Conservation (phyloP, 2,888 invertebrate genomes). For the Coronaproctus castanopsis region DNA sequence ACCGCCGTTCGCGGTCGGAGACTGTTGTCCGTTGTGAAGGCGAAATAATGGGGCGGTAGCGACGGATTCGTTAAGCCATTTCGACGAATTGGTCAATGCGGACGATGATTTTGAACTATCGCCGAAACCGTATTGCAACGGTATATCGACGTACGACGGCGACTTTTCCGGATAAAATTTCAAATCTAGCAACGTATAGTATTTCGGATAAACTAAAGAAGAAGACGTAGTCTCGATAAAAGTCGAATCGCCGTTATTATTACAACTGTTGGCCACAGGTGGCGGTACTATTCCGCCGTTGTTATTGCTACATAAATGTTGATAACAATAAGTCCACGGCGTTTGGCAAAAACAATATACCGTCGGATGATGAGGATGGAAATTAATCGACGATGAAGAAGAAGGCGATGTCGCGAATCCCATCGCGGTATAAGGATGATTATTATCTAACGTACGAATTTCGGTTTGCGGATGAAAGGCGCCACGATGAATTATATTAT, state of each 20-base stretch:
- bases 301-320: too few relatives aligned
- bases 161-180: too few relatives aligned
- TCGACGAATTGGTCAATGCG: too few relatives aligned
- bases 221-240: too few relatives aligned
- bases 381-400: neutral
- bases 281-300: too few relatives aligned
- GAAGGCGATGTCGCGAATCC: too few relatives aligned
- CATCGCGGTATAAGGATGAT: too few relatives aligned
- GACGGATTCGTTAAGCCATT: slow-evolving; percentile 12
- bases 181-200: slow-evolving; percentile 3
- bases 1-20: too few relatives aligned
- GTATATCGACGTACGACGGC: slow-evolving; percentile 12
- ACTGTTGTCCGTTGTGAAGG: too few relatives aligned
- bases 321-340: slow-evolving; percentile 12
- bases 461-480: neutral
- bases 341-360: slow-evolving; percentile 3
- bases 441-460: neutral
- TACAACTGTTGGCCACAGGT: too few relatives aligned
- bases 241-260: too few relatives aligned
- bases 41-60: too few relatives aligned
- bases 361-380: slow-evolving; percentile 8
- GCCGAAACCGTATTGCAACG: slow-evolving; percentile 12
- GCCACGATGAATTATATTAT: neutral
- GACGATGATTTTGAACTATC: slow-evolving; percentile 11
- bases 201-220: slow-evolving; percentile 4